phyloP scores from a whole-genome alignment of 2,113 vertebrate genomes.

The Parus major region DNA sequence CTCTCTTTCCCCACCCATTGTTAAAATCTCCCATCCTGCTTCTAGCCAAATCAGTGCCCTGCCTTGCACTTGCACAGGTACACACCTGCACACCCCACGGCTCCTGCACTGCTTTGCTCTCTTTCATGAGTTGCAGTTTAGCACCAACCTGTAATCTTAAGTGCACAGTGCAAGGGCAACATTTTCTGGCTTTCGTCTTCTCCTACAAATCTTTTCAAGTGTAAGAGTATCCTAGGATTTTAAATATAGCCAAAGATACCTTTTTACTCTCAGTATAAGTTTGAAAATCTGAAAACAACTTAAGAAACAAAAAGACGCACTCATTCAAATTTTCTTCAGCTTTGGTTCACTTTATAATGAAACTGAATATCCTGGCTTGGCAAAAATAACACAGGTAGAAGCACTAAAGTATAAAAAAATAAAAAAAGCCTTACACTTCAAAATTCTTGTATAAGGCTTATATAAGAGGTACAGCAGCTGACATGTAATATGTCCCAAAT shows the following conservation, averaged over 20 bases:
- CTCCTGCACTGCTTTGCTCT: not conserved
- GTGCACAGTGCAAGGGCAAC: not conserved
- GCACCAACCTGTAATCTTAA: not conserved
- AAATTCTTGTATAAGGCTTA: not conserved
- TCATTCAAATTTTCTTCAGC: not conserved
- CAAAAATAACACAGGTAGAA: not conserved
- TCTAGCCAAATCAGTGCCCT: not conserved
- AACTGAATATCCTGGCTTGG: not conserved
- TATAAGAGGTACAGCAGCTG: not conserved
- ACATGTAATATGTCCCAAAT: not conserved
- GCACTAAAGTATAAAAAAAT: not conserved
- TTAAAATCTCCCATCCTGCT: not conserved
- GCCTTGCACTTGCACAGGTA: accelerated
- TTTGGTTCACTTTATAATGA: not conserved
- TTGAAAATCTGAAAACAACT: not conserved
- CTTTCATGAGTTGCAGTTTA: not conserved
- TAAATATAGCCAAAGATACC: not conserved
- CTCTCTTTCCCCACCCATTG: not conserved
- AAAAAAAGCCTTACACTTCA: not conserved
- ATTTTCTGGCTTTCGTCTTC: not conserved
- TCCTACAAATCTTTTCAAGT: not conserved
- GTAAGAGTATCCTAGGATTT: not conserved
- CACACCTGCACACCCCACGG: accelerated
- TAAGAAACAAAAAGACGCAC: not conserved
- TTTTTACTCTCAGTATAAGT: not conserved